phyloP scores from a whole-genome alignment of 2,888 invertebrate species.

The Papilio gigon region DNA sequence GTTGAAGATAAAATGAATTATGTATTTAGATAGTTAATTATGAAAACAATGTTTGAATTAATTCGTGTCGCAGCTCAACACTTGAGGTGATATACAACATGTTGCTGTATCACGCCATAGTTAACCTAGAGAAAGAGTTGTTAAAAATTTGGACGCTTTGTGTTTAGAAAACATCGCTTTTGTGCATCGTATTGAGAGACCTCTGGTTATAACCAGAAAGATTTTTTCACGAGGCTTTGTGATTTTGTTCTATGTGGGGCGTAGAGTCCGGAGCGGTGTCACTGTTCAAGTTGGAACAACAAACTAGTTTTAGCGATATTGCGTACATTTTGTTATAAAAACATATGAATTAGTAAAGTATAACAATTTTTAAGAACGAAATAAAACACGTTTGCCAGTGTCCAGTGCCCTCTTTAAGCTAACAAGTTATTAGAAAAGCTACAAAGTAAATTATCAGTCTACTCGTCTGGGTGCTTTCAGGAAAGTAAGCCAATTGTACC shows the following conservation, averaged over 20 bases:
- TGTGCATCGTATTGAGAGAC: not conserved
- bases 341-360: not conserved
- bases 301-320: not conserved
- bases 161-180: not conserved
- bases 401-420: not conserved
- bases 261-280: not conserved
- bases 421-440: slow-evolving; percentile 12
- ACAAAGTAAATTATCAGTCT: not conserved
- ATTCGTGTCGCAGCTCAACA: not conserved
- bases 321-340: not conserved
- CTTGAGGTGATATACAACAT: not conserved
- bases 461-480: not conserved
- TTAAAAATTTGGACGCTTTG: not conserved
- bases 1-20: not conserved
- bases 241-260: not conserved
- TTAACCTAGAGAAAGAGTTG: not conserved
- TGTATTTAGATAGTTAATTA: slow-evolving; percentile 6
- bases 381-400: no score
- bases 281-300: not conserved
- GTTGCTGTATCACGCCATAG: not conserved
- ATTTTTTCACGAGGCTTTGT: not conserved
- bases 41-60: not conserved
- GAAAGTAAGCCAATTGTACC: slow-evolving; percentile 29
- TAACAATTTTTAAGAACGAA: not conserved
- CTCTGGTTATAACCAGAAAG: not conserved